Evolutionary conservation across 1,140 invertebrate species (phyloP), one percentile per base, ranked within the genome.

Genomic region (Radopholus similis): DNA sequence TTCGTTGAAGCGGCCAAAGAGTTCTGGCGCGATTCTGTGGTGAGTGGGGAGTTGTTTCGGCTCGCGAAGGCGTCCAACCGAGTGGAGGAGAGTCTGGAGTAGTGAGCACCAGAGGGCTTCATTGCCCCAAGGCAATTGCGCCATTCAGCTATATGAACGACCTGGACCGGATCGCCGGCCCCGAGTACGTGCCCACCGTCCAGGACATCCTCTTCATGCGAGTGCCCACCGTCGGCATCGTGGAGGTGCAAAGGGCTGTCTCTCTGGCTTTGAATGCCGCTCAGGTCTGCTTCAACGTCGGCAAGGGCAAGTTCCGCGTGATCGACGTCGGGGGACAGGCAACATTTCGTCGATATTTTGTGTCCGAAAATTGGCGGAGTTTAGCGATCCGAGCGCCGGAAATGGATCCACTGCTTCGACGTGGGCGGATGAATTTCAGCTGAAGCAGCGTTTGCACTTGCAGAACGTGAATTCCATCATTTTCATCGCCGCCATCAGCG

Each of bases 131-230:
- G 26, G 34, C 30, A 15, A 13, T 37, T 63, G 8, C 18, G 23
- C 18, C 51, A 82, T 83, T 71, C 86, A 94, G 92, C 88, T 96
- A 95, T 87, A 88, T 96, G 84, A 91, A 91, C 88, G 90, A 92
- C 87, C 90, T 96, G 84, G 91, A 94, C 86, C 88, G 93, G 86
- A 91, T 96, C 82, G 90, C 91, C 82, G 88, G 88, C 80, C 87
- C 88, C 82, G 89, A 93, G 87, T 96, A 95, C 87, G 88, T 96
- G 84, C 93, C 93, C 71, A 92, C 91, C 78, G 90, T 95, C 87
- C 93, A 96, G 87, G 93, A 96, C 87, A 95, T 96, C 86, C 87
- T 96, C 75, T 90, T 93, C 84, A 92, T 94, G 84, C 89, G 93
- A 88, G 92, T 94, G 76, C 93, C 93, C 73, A 96, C 93, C 35